These are phyloP conservation scores for Apocrypta bakeri DNA, from an alignment of 1,140 invertebrate genomes.

Conservation along the genomic window DNA sequence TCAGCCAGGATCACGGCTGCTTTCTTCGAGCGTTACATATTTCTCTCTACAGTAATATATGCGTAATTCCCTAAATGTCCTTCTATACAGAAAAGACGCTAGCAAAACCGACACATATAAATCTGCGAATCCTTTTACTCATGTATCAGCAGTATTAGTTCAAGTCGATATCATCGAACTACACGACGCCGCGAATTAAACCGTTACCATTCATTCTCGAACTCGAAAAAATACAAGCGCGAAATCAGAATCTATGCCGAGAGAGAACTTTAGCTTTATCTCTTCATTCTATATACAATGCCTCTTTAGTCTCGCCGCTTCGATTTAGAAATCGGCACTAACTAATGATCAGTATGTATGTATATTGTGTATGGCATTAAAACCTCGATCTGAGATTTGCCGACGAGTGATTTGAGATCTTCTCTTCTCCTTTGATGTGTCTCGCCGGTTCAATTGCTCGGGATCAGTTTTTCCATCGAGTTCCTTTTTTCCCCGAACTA, in stretches of 20 bases:
- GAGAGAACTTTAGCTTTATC: neutral
- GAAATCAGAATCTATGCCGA: too few species aligned
- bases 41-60: too few species aligned
- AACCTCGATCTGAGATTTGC: neutral
- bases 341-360: neutral
- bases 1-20: too few species aligned
- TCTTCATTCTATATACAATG: neutral
- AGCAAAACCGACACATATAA: too few species aligned
- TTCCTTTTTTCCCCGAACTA: neutral
- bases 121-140: too few species aligned
- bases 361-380: neutral
- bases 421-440: neutral
- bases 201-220: neutral
- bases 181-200: too few species aligned
- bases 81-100: too few species aligned
- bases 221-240: neutral
- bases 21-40: too few species aligned
- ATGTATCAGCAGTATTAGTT: too few species aligned
- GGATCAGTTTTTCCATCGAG: too few species aligned
- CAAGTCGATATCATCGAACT: too few species aligned
- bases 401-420: conserved; percentile 38
- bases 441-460: conserved; percentile 27
- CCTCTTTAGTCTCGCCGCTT: neutral
- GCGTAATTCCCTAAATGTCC: too few species aligned
- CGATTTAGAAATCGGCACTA: conserved; percentile 30